Evolutionary conservation across 2,113 vertebrate species (phyloP).

Genomic region (Diadophis punctatus): DNA sequence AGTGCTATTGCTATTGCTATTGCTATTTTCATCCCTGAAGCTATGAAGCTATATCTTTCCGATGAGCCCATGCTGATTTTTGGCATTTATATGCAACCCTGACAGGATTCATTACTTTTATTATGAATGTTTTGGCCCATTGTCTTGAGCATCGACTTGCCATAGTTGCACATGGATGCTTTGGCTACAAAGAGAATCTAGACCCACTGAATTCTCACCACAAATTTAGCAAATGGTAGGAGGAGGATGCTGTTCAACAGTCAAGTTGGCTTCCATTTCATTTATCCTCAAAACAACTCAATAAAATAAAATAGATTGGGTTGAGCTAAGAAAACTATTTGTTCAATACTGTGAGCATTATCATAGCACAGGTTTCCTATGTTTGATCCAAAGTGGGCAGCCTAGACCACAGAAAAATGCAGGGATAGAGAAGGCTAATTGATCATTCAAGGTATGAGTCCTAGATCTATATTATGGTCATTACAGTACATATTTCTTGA

Average conservation of each 20-base stretch:
- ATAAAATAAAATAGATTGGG: neutral
- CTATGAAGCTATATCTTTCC: neutral
- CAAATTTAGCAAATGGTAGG: neutral
- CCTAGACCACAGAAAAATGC: neutral
- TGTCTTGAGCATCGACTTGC: neutral
- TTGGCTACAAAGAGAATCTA: neutral
- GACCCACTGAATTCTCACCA: neutral
- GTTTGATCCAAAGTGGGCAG: neutral
- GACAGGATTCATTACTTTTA: neutral
- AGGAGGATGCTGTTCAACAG: neutral
- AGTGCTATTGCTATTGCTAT: no score
- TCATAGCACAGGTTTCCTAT: neutral
- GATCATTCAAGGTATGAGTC: neutral
- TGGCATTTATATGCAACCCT: neutral
- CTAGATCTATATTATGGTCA: neutral
- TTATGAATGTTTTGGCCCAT: neutral
- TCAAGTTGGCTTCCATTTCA: neutral
- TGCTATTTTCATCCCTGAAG: neutral
- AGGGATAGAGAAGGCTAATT: neutral
- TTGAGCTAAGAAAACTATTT: neutral
- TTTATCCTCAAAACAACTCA: neutral
- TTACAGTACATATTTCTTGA: neutral
- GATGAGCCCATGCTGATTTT: neutral
- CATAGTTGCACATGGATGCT: neutral
- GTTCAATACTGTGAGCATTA: neutral